Conservation (phyloP, 2,797 vertebrate species). For the Arctocebus calabarensis region DNA sequence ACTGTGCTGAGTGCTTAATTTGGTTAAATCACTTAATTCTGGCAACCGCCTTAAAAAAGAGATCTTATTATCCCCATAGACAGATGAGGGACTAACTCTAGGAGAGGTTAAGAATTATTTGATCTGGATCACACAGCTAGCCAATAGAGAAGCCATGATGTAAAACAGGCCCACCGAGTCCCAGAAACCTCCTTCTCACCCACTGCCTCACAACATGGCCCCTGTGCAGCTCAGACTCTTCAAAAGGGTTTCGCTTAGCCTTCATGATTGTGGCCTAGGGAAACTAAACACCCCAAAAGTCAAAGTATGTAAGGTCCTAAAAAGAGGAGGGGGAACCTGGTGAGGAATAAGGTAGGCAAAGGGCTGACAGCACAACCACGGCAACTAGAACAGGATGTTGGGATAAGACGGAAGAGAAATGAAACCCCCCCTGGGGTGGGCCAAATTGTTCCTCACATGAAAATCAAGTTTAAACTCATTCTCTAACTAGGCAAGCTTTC, state of each 20-base stretch:
- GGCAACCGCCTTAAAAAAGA: background rate
- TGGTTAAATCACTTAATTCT: slow-evolving; percentile 4
- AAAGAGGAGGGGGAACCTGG: background rate
- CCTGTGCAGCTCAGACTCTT: background rate
- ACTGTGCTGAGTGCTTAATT: slow-evolving; percentile 26
- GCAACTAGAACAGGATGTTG: background rate
- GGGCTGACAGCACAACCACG: background rate
- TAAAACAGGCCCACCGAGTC: background rate
- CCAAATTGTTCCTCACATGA: background rate
- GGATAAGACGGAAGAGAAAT: background rate
- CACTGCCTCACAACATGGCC: background rate
- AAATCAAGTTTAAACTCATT: slow-evolving; percentile 31
- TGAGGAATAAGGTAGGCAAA: background rate
- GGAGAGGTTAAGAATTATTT: too few species aligned
- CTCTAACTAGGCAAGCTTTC: background rate
- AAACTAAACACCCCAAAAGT: background rate
- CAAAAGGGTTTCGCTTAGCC: background rate
- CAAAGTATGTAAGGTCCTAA: background rate
- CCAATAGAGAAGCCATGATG: background rate
- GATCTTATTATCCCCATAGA: background rate
- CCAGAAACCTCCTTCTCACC: slow-evolving; percentile 17
- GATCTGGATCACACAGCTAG: too few species aligned
- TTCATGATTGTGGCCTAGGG: background rate
- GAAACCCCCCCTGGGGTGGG: background rate
- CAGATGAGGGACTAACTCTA: background rate